Base-by-base conservation (phyloP, 2,797 vertebrate genomes). In the Syngnathus rostellatus region DNA sequence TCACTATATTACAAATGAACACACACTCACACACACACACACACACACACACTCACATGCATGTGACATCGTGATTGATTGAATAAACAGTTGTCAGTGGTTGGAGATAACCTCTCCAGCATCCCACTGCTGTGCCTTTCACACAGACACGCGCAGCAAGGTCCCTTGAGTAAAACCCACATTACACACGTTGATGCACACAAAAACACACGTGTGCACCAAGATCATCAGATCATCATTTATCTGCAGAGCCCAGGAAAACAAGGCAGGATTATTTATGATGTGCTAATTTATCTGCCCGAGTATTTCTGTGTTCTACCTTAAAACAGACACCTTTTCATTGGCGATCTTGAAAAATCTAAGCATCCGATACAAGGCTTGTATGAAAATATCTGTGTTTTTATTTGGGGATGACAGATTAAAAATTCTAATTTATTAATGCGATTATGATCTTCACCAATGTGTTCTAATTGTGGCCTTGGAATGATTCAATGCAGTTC, bases 21-120 rank as follows among this genome's bases (percentile, higher is more conserved):
- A 57, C 70, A 75, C 89, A 86, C 90, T 63, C 90, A 69, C 58
- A 55, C 23, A 23, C 23, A 23, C 23, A 23, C 23, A n/a, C n/a
- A n/a, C 69, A 58, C 73, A 65, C 70, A 66, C 63, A 66, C 65
- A 72, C 89, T 83, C 89, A 67, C 90, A 88, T 89, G 14, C 45
- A 46, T 17, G 45, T 89, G 86, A 92, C 93, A 89, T 68, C 46
- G 92, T 96, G 97, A 99, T 97, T 93, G 95, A 98, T 98, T 96
- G 93, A 93, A 95, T 78, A 86, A 94, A 92, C 80, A 92, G 93
- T 94, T 95, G 94, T 95, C 95, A 94, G 87, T 88, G 84, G 83
- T 78, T 76, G 76, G 84, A 87, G 83, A 82, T 80, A 87, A 86
- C 86, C 87, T 84, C 83, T 63, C 71, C 55, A 80, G 80, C 81